Evolutionary conservation across 2,113 vertebrate genomes (phyloP), one percentile per base, ranked within the genome.

Genomic region (Heliornis fulica): DNA sequence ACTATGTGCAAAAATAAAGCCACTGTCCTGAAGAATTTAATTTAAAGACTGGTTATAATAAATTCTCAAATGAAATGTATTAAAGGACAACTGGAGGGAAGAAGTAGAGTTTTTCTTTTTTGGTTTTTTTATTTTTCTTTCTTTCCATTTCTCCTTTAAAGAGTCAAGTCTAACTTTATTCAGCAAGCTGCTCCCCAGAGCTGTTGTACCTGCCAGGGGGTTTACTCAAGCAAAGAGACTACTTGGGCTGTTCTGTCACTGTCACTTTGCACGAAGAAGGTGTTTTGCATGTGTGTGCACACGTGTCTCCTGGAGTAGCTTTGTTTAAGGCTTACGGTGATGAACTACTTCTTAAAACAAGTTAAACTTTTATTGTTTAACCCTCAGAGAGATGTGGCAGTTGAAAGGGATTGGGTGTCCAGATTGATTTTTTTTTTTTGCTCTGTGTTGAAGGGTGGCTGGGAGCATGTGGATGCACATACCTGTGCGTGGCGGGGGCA

Each of bases 341-440:
- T 83, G 88, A 86, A 94, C 56, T 64, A 2, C 65, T 34, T 10
- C 76, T 88, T 46, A 41, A 66, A 94, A 29, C 66, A 9, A 80
- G 80, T 83, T 36, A 56, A 96, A 93, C 91, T 83, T 87, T 89
- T 81, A 43, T 95, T 38, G 94, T 88, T 82, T 54, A 89, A 89
- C 81, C 88, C 92, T 14, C 4, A 2, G 80, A 86, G 93, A 80
- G 50, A 82, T 43, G 59, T 69, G 76, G 74, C 75, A 36, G 65
- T 60, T 79, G 85, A 65, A 85, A 79, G 91, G 56, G 80, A 72
- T 46, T 13, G 74, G 17, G 56, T 54, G 59, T 69, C 94, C 70
- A 18, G 31, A 83, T 54, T 77, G 93, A 91, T 94, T 95, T n/a
- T n/a, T n/a, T n/a, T n/a, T n/a, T n/a, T 36, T 76, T 50, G 65